A percentile compares a stretch with the other conserved stretches of the same genome.
These are phyloP conservation scores for Verasper variegatus DNA, from an alignment of 2,113 vertebrate genomes.

Conservation along the genomic window DNA sequence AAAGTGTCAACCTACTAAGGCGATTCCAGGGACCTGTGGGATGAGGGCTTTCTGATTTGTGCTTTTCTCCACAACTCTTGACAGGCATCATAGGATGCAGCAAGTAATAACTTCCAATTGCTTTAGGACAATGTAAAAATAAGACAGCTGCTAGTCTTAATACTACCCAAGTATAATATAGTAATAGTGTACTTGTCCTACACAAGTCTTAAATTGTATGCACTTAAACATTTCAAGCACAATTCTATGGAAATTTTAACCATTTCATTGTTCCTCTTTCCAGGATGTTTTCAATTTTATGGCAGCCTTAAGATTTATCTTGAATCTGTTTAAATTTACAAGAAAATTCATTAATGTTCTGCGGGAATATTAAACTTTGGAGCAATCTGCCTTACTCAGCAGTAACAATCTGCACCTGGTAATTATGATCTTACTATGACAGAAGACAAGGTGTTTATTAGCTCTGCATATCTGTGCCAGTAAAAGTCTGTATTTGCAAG, in stretches of 20 bases:
- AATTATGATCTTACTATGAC: constrained; percentile 74
- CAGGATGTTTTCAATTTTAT: not conserved
- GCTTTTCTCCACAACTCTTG: constrained; percentile 87
- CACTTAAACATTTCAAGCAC: not conserved
- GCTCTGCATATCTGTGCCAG: constrained; percentile 70
- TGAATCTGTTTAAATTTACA: constrained; percentile 6
- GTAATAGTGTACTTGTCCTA: too few species aligned
- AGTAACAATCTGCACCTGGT: constrained; percentile 44
- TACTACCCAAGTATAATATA: not conserved
- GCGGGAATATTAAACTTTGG: constrained; percentile 3
- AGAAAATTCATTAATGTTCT: constrained; percentile 19
- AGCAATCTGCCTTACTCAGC: constrained; percentile 7
- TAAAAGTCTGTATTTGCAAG: constrained; percentile 72
- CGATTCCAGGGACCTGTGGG: constrained; percentile 83
- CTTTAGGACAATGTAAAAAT: constrained; percentile 55
- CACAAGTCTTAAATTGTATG: not conserved
- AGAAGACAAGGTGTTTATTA: constrained; percentile 73
- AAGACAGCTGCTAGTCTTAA: constrained; percentile 15
- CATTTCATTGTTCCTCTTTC: constrained; percentile 2
- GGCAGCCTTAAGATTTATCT: constrained; percentile 1
- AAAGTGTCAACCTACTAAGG: constrained; percentile 86
- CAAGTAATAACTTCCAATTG: constrained; percentile 76
- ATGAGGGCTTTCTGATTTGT: constrained; percentile 84
- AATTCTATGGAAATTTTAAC: not conserved
- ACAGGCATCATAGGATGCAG: constrained; percentile 83